A percentile compares a stretch with the other conserved stretches of the same genome.
Evolutionary conservation across 2,113 vertebrate genomes (phyloP).

Genomic region (Hippopotamus amphibius): DNA sequence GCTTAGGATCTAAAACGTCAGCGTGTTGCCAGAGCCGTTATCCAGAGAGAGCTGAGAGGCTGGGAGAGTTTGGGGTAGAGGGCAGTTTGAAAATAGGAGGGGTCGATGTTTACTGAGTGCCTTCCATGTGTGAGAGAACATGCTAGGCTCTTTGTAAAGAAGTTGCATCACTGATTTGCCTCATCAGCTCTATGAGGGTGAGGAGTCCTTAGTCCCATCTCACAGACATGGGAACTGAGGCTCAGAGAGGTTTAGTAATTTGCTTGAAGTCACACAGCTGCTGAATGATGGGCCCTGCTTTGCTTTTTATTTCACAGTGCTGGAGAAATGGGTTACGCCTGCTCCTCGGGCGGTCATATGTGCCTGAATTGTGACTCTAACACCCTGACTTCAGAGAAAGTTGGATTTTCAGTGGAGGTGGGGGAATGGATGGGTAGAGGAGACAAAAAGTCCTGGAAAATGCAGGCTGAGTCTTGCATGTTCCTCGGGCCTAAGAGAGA

Average conservation of each 20-base stretch:
- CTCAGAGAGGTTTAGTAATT: slow-evolving; percentile 2
- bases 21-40: not conserved
- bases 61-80: not conserved
- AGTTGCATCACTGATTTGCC: not conserved
- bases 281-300: not conserved
- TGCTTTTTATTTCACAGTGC: not conserved
- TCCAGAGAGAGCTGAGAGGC: not conserved
- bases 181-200: not conserved
- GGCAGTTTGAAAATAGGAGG: not conserved
- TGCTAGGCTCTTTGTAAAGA: not conserved
- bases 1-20: slow-evolving; percentile 30
- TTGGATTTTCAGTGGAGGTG: not conserved
- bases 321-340: not conserved
- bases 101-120: not conserved
- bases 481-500: not conserved
- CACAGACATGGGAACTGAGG: not conserved
- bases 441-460: not conserved
- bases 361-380: not conserved
- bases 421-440: not conserved
- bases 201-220: not conserved
- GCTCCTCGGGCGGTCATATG: not conserved
- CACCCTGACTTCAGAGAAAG: not conserved
- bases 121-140: not conserved
- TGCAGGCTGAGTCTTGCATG: not conserved
- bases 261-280: not conserved